Evolutionary conservation across 2,888 invertebrate genomes (phyloP), one percentile per base, ranked within the genome.

Genomic region (Meiosimyza decipiens): DNA sequence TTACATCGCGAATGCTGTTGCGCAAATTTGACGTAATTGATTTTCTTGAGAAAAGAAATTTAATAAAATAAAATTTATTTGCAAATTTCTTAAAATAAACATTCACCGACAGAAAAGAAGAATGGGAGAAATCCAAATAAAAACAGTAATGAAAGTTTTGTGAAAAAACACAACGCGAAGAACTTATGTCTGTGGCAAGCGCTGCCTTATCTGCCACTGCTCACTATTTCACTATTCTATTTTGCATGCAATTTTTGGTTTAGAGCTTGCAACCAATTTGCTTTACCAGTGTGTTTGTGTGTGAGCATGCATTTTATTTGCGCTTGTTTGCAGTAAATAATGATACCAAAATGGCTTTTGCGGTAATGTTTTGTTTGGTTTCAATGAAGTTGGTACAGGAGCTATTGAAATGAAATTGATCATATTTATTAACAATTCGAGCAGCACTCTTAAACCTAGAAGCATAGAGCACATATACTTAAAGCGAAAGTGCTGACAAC

Each of bases 231-330:
- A 55, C 18, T 22, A 15, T 28, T 6, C 57, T 13, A 18, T 16
- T 12, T 28, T 15, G 18, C 57, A 13, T 12, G 22, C 57, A 40
- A 40, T 7, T 40, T 40, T 40, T 40, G 40, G 40, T 7, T 7
- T 40, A 12, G 4, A 57, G 28, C 18, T 11, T 57, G 57, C 57
- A 57, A 18, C 57, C 57, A 57, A 57, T 57, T 57, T 57, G 57
- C 22, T 16, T 28, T 28, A 18, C 28, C 57, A 57, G 28, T 57
- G 63, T 12, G 33, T 62, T 33, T 63, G 63, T 63, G 63, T 40
- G 63, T 49, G 6, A 6, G 57, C 22, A 11, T 28, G 28, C 13
- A 28, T 5, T 28, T 40, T 57, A 18, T 57, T 28, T 57, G 57
- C 28, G 57, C 18, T 57, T 28, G 57, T 28, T 15, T 57, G 28